Evolutionary conservation across 2,113 vertebrate species (phyloP).

Genomic region (Monopterus albus): DNA sequence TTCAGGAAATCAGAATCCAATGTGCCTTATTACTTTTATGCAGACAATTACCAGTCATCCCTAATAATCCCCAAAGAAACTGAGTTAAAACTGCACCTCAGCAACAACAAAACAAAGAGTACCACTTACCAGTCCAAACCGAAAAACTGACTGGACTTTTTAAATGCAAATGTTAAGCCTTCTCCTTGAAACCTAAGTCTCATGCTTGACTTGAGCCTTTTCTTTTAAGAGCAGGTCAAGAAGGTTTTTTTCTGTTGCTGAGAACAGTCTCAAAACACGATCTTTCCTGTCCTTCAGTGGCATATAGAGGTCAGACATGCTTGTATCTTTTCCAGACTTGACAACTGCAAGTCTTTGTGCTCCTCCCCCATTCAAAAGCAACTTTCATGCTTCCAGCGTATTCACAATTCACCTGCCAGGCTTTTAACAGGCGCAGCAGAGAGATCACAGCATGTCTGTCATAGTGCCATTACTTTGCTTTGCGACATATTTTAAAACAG

Average conservation of each 20-base stretch:
- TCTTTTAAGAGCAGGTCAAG: neutral
- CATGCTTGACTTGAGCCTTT: neutral
- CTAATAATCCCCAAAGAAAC: no score
- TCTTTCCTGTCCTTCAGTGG: neutral
- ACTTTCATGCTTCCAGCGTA: neutral
- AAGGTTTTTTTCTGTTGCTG: neutral
- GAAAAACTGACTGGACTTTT: neutral
- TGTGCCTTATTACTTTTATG: no score
- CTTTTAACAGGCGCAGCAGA: no score
- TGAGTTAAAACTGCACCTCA: neutral
- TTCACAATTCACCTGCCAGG: neutral
- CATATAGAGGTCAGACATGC: neutral
- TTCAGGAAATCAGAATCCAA: no score
- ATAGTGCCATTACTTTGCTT: neutral
- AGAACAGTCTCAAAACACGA: neutral
- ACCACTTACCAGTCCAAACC: neutral
- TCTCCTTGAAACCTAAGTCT: neutral
- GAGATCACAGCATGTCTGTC: no score
- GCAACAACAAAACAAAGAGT: neutral
- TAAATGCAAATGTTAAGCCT: neutral
- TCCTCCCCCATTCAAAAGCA: neutral
- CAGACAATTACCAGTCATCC: no score
- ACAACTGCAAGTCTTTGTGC: neutral
- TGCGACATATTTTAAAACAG: neutral
- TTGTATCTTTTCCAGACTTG: conserved; percentile 9